phyloP scores from a whole-genome alignment of 1,140 invertebrate species.

The Lucilia cuprina region DNA sequence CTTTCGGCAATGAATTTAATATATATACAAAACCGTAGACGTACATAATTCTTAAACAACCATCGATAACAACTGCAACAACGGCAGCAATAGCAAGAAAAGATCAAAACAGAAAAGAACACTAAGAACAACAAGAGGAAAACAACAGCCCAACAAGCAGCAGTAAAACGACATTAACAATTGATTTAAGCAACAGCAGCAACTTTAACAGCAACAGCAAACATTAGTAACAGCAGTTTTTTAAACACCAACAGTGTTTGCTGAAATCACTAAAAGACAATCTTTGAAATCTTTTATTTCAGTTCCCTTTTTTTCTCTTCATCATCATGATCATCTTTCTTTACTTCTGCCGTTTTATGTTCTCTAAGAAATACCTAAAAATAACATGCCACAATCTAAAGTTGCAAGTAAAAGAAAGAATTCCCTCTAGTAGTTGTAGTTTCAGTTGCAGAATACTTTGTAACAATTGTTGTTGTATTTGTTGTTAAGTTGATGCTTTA shows the following conservation, averaged over 20 bases:
- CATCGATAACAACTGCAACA: background rate
- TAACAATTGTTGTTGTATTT: background rate
- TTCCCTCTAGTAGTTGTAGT: background rate
- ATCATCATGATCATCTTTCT: background rate
- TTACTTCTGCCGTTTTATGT: background rate
- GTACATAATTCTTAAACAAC: background rate
- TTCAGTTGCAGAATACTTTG: background rate
- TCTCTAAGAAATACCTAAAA: background rate
- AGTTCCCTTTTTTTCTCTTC: background rate
- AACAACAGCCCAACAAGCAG: background rate
- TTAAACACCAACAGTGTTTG: conserved; percentile 28
- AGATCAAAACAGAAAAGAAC: background rate
- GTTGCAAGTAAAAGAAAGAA: background rate
- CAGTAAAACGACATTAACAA: conserved; percentile 23
- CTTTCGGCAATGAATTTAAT: conserved; percentile 59
- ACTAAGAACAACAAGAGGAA: too few relatives aligned
- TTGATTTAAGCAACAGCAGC: background rate
- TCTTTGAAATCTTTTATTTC: conserved; percentile 5
- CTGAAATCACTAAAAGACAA: conserved; percentile 22
- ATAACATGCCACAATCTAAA: background rate
- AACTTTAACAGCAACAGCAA: background rate
- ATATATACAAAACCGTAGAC: background rate
- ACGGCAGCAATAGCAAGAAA: background rate
- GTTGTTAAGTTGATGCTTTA: conserved; percentile 14
- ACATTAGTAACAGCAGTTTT: background rate